These are phyloP conservation scores for Mycteria americana DNA, from an alignment of 2,797 vertebrate species.

Conservation along the genomic window DNA sequence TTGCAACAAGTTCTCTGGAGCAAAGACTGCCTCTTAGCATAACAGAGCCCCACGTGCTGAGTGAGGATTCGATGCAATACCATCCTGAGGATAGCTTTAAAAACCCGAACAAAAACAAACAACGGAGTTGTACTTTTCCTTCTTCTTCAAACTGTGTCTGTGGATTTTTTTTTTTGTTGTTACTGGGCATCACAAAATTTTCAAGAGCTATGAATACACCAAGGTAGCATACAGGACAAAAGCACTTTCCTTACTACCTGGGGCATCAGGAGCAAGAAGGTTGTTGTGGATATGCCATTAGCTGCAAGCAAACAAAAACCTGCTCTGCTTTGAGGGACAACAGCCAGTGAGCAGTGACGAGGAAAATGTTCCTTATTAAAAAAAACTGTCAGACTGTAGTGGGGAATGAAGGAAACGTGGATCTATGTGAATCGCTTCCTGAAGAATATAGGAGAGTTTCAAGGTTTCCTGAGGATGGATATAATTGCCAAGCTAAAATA, in stretches of 20 bases:
- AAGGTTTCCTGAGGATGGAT: not conserved
- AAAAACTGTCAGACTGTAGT: not conserved
- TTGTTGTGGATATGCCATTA: not conserved
- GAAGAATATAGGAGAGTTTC: not conserved
- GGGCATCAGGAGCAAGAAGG: not conserved
- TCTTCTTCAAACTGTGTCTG: not conserved
- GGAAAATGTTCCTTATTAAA: not conserved
- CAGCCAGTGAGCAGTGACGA: not conserved
- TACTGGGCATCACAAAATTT: not conserved
- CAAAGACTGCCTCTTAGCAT: not conserved
- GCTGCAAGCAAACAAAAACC: not conserved
- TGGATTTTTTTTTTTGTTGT: not conserved
- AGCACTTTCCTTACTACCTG: not conserved
- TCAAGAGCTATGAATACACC: not conserved
- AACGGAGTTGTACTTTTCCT: not conserved
- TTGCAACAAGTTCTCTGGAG: not conserved
- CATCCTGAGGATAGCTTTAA: not conserved
- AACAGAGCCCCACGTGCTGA: not conserved
- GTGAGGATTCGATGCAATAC: not conserved
- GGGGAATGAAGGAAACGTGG: not conserved
- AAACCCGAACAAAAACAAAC: not conserved
- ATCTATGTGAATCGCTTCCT: not conserved
- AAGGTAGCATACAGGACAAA: not conserved
- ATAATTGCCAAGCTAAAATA: not conserved
- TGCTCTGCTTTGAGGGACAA: not conserved